phyloP scores from a whole-genome alignment of 2,113 vertebrate species.

The Chionis minor region DNA sequence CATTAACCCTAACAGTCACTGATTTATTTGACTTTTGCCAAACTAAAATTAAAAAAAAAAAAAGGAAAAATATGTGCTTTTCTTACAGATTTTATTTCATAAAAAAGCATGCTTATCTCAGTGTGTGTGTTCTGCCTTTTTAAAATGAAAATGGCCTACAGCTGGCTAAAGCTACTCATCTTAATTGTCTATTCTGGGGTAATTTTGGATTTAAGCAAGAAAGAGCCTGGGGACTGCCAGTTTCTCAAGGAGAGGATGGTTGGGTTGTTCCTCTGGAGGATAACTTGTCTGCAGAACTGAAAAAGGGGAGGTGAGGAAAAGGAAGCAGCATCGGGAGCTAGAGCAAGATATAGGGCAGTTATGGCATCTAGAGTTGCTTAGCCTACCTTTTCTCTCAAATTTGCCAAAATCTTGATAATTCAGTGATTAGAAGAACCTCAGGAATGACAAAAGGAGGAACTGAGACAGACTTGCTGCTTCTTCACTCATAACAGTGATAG shows the following conservation, averaged over 20 bases:
- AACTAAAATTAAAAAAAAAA: not conserved
- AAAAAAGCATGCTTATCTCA: not conserved
- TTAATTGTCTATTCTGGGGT: not conserved
- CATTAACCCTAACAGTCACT: not conserved
- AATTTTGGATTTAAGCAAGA: not conserved
- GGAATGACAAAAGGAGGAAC: not conserved
- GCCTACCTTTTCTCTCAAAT: not conserved
- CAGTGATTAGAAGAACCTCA: not conserved
- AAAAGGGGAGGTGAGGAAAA: not conserved
- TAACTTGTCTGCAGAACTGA: not conserved
- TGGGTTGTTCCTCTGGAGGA: not conserved
- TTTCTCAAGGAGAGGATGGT: not conserved
- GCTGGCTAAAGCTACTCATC: not conserved
- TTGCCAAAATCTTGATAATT: not conserved
- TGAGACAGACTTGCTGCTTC: not conserved
- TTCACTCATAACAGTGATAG: not conserved
- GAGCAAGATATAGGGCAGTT: not conserved
- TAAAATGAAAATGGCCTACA: not conserved
- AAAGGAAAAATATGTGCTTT: not conserved
- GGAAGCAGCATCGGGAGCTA: not conserved
- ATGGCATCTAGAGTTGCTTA: not conserved
- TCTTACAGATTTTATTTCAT: not conserved
- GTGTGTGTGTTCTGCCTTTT: not conserved
- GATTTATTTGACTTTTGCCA: not conserved
- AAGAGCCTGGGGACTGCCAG: not conserved